Evolutionary conservation across 1,140 invertebrate genomes (phyloP).

Genomic region (Physella acuta): DNA sequence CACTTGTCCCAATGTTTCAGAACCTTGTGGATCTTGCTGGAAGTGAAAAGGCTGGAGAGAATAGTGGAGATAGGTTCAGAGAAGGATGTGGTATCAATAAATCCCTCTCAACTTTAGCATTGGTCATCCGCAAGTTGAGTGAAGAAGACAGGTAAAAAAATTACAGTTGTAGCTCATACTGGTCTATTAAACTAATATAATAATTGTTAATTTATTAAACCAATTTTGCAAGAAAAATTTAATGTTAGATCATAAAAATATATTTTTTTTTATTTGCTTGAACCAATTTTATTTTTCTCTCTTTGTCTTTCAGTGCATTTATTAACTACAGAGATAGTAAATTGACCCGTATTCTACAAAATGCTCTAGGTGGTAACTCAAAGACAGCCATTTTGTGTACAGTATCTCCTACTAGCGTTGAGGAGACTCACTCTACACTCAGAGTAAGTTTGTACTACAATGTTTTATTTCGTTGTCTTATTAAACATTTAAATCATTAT

Average conservation of each 20-base stretch:
- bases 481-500: no score
- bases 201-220: no score
- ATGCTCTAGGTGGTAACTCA: slow-evolving; percentile 69
- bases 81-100: slow-evolving; percentile 70
- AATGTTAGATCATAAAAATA: no score
- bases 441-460: slow-evolving; percentile 38
- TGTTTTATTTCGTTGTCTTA: not conserved
- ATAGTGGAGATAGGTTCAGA: slow-evolving; percentile 66
- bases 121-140: slow-evolving; percentile 66
- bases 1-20: no score
- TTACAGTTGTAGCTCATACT: no score
- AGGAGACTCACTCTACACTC: slow-evolving; percentile 68
- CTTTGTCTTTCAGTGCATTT: slow-evolving; percentile 39
- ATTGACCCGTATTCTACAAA: slow-evolving; percentile 67
- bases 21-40: slow-evolving; percentile 70
- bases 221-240: no score
- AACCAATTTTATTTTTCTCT: not conserved
- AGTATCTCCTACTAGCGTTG: slow-evolving; percentile 67
- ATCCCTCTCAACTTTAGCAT: slow-evolving; percentile 64
- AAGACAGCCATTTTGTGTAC: slow-evolving; percentile 68
- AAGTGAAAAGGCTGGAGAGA: slow-evolving; percentile 66
- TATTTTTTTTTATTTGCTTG: not conserved
- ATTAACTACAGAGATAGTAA: slow-evolving; percentile 65
- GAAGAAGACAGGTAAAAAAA: slow-evolving; percentile 49
- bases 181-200: no score